Conservation (phyloP, 1,140 invertebrate genomes). For the Acromyrmex charruanus region DNA sequence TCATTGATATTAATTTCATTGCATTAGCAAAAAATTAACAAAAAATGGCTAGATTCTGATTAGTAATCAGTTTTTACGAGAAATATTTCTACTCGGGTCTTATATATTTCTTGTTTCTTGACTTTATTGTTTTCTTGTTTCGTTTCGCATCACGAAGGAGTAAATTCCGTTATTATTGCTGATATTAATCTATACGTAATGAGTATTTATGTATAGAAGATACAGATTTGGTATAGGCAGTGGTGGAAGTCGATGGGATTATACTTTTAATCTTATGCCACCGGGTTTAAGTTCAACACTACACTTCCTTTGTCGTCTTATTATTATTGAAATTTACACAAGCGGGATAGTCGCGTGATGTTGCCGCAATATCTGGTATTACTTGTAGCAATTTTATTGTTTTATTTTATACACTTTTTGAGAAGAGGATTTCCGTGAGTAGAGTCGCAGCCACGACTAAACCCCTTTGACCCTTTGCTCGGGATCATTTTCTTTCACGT, state of each 20-base stretch:
- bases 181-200: slow-evolving; percentile 46
- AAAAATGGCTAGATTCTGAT: too few relatives aligned
- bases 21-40: too few relatives aligned
- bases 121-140: slow-evolving; percentile 23
- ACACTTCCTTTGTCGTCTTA: slow-evolving; percentile 23
- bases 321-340: slow-evolving; percentile 58
- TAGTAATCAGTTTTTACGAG: too few relatives aligned
- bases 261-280: slow-evolving; percentile 42
- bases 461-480: slow-evolving; percentile 47
- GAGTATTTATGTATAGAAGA: slow-evolving; percentile 48
- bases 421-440: slow-evolving; percentile 37
- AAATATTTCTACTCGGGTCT: too few relatives aligned
- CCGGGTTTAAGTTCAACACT: slow-evolving; percentile 20
- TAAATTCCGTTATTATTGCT: slow-evolving; percentile 27
- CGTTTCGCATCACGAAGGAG: slow-evolving; percentile 38
- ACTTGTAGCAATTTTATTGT: slow-evolving; percentile 56
- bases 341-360: slow-evolving; percentile 33
- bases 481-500: slow-evolving; percentile 55
- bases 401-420: slow-evolving; percentile 18
- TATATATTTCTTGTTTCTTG: neutral
- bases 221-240: neutral
- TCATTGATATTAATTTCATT: too few relatives aligned
- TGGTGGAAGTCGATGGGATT: slow-evolving; percentile 29
- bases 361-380: slow-evolving; percentile 52
- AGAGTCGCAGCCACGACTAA: slow-evolving; percentile 31